Percentiles rank a stretch among this genome's conserved stretches.
These are phyloP conservation scores for Muricea muricata DNA, from an alignment of 92 coral and sea anemone species.

Conservation along the genomic window DNA sequence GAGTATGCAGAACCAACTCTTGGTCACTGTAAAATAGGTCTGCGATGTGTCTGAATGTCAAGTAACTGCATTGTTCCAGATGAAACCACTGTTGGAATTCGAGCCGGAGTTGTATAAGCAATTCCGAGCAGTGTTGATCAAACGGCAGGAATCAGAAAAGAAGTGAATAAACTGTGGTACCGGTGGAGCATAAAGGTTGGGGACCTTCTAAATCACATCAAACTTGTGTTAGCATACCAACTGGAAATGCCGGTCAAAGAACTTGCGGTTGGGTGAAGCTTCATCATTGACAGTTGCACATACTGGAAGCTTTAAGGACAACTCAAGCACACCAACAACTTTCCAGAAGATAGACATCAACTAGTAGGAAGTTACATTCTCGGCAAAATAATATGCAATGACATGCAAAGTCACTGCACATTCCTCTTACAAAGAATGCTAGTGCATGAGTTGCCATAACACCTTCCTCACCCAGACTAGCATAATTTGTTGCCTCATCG, in stretches of 20 bases:
- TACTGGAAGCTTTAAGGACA: slow-evolving; percentile 18
- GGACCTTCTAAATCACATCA: slow-evolving; percentile 25
- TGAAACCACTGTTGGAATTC: background rate
- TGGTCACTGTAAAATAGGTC: too few species aligned
- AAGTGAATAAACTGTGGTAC: slow-evolving; percentile 4
- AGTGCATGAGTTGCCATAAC: slow-evolving; percentile 46
- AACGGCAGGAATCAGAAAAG: slow-evolving; percentile 41
- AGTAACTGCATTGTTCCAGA: slow-evolving; percentile 46
- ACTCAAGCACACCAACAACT: slow-evolving; percentile 41
- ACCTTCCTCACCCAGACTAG: too few species aligned
- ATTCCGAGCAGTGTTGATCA: slow-evolving; percentile 41
- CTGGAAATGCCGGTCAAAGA: slow-evolving; percentile 11
- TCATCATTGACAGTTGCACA: slow-evolving; percentile 25
- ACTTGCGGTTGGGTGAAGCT: too few species aligned
- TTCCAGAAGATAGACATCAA: too few species aligned
- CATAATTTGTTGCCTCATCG: slow-evolving; percentile 31
- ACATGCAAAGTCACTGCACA: too few species aligned
- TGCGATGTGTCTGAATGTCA: slow-evolving; percentile 31
- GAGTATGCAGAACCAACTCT: too few species aligned
- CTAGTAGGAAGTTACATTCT: slow-evolving; percentile 45
- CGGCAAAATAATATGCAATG: too few species aligned
- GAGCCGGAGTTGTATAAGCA: too few species aligned
- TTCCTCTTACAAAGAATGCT: slow-evolving; percentile 41
- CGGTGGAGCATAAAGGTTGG: slow-evolving; percentile 41
- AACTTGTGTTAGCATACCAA: background rate